phyloP scores from a whole-genome alignment of 2,888 invertebrate species.

The Sicus ferrugineus region DNA sequence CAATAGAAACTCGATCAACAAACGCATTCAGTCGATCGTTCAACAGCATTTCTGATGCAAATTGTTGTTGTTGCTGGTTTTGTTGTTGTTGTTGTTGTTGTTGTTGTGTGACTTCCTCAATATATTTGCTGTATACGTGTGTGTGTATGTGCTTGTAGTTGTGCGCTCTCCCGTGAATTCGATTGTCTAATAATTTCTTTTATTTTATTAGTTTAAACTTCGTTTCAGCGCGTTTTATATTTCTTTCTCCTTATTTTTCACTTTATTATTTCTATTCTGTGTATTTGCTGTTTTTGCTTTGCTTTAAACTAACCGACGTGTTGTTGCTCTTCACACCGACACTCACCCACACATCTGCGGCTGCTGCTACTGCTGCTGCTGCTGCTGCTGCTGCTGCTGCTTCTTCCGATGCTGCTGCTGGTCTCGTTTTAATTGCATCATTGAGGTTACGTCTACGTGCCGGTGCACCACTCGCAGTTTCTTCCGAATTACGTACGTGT shows the following conservation, averaged over 20 bases:
- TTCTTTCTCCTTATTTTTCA: background rate
- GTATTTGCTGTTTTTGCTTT: background rate
- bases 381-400: background rate
- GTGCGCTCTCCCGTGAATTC: background rate
- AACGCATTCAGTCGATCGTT: conserved; percentile 16
- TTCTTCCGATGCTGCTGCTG: background rate
- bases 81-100: background rate
- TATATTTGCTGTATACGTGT: background rate
- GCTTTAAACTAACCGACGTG: background rate
- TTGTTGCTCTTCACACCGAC: background rate
- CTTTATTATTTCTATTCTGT: too few relatives aligned
- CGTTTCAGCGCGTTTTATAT: background rate
- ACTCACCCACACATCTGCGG: background rate
- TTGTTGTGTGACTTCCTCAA: background rate
- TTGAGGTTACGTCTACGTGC: background rate
- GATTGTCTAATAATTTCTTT: background rate
- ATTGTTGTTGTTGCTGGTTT: conserved; percentile 1
- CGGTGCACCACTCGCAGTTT: background rate
- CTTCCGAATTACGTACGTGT: background rate
- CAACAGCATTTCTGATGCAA: conserved; percentile 18
- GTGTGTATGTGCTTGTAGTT: background rate
- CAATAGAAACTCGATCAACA: conserved; percentile 8
- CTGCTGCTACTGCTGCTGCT: background rate
- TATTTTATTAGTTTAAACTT: background rate
- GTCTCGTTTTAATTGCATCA: background rate